Evolutionary conservation across 2,113 vertebrate species (phyloP).

Genomic region (Etheostoma spectabile): DNA sequence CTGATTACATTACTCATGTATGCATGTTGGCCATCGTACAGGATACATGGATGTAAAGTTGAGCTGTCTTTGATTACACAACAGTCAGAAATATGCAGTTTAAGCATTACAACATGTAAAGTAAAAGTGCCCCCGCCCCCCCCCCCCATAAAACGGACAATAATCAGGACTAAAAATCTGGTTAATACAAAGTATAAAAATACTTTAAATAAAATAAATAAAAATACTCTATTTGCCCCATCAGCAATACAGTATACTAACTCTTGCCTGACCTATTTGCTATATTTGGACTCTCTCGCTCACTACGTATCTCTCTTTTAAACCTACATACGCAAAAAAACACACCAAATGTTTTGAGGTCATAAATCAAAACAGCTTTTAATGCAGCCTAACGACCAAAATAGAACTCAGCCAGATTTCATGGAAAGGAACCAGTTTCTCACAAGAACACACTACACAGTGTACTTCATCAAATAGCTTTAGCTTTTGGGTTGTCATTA

Average conservation of each 20-base stretch:
- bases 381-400: constrained; percentile 44
- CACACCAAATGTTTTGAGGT: constrained; percentile 23
- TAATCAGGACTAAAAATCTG: not conserved
- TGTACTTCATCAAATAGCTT: constrained; percentile 17
- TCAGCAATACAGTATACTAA: not conserved
- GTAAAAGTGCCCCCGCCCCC: not conserved
- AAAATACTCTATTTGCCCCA: not conserved
- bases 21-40: not conserved
- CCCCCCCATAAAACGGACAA: not conserved
- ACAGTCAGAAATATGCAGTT: not conserved
- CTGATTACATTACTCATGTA: not conserved
- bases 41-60: not conserved
- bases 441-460: constrained; percentile 12
- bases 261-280: constrained; percentile 34
- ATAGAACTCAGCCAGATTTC: constrained; percentile 29
- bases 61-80: not conserved
- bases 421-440: constrained; percentile 56
- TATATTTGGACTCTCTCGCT: constrained; percentile 36
- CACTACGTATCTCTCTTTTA: constrained; percentile 11
- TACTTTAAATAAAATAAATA: too few relatives aligned
- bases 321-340: constrained; percentile 39
- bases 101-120: not conserved
- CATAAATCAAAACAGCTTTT: constrained; percentile 69
- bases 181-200: not conserved
- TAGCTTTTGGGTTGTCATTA: constrained; percentile 16